Evolutionary conservation across 2,888 invertebrate genomes (phyloP).

Genomic region (Labia minor): DNA sequence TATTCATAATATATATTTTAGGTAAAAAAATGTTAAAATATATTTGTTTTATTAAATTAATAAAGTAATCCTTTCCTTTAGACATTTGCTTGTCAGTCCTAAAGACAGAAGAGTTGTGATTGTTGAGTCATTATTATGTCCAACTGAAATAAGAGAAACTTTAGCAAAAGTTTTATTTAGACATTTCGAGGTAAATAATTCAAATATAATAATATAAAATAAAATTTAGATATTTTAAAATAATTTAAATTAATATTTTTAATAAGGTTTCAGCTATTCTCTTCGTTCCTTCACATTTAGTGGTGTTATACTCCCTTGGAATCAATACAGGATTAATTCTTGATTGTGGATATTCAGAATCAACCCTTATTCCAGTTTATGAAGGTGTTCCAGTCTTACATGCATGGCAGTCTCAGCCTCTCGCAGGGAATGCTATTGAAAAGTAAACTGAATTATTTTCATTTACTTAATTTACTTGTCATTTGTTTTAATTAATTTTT

Average conservation of each 20-base stretch:
- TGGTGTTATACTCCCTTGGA: slow-evolving; percentile 72
- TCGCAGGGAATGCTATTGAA: slow-evolving; percentile 63
- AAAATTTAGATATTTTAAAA: neutral
- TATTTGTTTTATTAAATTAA: neutral
- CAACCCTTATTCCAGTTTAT: slow-evolving; percentile 68
- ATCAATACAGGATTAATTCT: slow-evolving; percentile 70
- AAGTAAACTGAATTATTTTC: slow-evolving; percentile 40
- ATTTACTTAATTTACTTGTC: neutral
- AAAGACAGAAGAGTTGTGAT: slow-evolving; percentile 86
- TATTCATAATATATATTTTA: slow-evolving; percentile 77
- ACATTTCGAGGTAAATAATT: slow-evolving; percentile 70
- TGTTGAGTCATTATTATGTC: slow-evolving; percentile 79
- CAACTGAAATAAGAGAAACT: slow-evolving; percentile 70
- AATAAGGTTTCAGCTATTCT: slow-evolving; percentile 59
- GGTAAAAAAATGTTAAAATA: slow-evolving; percentile 42
- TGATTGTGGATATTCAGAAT: slow-evolving; percentile 79
- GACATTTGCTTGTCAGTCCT: slow-evolving; percentile 80
- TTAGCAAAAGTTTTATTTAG: slow-evolving; percentile 83
- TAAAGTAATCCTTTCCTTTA: slow-evolving; percentile 35
- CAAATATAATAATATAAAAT: neutral
- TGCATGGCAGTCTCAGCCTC: slow-evolving; percentile 70
- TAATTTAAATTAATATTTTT: neutral
- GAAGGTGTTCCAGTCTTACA: slow-evolving; percentile 76
- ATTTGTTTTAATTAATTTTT: neutral
- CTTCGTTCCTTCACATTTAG: slow-evolving; percentile 76